Evolutionary conservation across 2,113 vertebrate species (phyloP), one percentile per base, ranked within the genome.

Genomic region (Sporophila hypoxantha): DNA sequence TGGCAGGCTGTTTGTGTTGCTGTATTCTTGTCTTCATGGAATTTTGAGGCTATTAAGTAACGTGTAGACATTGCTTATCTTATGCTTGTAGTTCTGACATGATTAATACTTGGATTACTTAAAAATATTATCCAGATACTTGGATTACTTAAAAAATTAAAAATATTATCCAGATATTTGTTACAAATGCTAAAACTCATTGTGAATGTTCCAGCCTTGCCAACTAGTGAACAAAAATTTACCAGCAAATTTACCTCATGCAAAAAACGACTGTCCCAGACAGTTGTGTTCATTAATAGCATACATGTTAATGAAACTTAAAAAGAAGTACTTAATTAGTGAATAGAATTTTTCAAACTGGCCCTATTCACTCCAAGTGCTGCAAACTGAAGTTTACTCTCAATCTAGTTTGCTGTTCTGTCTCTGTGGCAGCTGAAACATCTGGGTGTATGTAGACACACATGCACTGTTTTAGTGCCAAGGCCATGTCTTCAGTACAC

Each of bases 101-200:
- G 65, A 77, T 59, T 90, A 74, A 78, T 59, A 59, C 15, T 66
- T 82, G 32, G 39, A 73, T 88, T 76, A 76, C 68, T 77, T 87
- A 34, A 89, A 84, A 90, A 50, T 80, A 64, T 85, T 82, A 64
- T 67, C 39, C 52, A 76, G 50, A 78, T 59, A 57, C 21, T 66
- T 85, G 32, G 36, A 74, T 88, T 77, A 77, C 65, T 77, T 87
- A 34, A 90, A 80, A 91, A 94, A 67, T 50, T 32, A 83, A 89
- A 87, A 90, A 52, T 80, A 61, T 85, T 82, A 56, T 67, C 53
- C 49, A 75, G 47, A 46, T 87, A 85, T 75, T 73, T 91, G 68
- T 87, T 68, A 84, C 46, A 88, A 73, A 83, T 76, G 12, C 75
- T 62, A 69, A 84, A 92, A 61, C 22, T 57, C 17, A 37, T 85